phyloP scores from a whole-genome alignment of 2,113 vertebrate species.

The Pterocles burchelli region DNA sequence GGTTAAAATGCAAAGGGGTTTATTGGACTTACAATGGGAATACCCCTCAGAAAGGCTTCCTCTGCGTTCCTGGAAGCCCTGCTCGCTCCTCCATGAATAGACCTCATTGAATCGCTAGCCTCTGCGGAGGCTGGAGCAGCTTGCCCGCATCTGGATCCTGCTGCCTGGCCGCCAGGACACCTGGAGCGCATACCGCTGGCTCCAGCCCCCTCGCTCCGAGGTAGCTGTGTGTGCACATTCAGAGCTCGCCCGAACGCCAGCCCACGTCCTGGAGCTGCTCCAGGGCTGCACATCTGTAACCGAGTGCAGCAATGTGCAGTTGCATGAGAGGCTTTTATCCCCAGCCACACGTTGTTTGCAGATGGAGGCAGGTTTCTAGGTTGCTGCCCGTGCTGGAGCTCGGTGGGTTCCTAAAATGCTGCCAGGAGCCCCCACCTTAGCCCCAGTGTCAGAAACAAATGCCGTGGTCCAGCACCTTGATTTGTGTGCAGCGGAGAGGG shows the following conservation, averaged over 20 bases:
- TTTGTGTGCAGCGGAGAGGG: neutral
- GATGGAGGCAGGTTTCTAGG: neutral
- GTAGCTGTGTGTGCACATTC: neutral
- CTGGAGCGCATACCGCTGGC: neutral
- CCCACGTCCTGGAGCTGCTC: neutral
- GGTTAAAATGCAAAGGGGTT: neutral
- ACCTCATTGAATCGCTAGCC: neutral
- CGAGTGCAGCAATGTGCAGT: neutral
- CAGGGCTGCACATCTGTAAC: neutral
- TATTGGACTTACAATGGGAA: neutral
- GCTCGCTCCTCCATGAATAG: neutral
- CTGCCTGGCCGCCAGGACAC: neutral
- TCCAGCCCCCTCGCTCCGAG: neutral
- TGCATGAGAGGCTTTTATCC: neutral
- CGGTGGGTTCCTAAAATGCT: neutral
- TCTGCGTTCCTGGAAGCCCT: neutral
- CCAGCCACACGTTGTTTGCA: fast-evolving
- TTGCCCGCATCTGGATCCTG: neutral
- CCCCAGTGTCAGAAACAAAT: fast-evolving
- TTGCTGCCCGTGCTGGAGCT: neutral
- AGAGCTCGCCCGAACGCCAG: neutral
- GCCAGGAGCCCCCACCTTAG: neutral
- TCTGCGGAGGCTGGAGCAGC: neutral
- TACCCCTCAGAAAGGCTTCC: neutral
- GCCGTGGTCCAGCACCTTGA: neutral